Base-by-base conservation (phyloP, 2,113 vertebrate species). In the Spea bombifrons region DNA sequence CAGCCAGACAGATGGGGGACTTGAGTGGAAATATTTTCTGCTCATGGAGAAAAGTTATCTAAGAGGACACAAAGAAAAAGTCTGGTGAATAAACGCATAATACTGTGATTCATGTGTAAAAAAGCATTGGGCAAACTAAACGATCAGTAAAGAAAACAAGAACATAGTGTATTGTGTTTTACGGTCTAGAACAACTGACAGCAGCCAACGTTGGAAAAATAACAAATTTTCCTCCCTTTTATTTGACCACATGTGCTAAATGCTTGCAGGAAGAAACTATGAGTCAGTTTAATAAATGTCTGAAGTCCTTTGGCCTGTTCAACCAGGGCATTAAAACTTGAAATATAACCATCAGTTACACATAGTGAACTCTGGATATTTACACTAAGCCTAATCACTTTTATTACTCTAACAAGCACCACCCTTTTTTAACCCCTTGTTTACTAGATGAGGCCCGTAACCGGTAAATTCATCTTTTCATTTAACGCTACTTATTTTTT, bases 361-460 rank as follows among this genome's bases (percentile, higher is more conserved):
- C 12, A 43, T 5, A 9, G 8, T 80, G 77, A 80, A 66, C 77
- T 80, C 73, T 80, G 63, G 71, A 67, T 80, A 65, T 73, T 80
- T 66, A 80, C 71, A 47, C 4, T 5, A 69, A 50, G 13, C 0
- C 10, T 7, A 44, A 64, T 78, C 68, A 53, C 57, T 78, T 65
- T 71, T 53, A 78, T 66, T 43, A 46, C 57, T 71, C 59, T 17
- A 45, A 16, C 8, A 50, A n/a, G 76, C 43, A 67, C 75, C 8
- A 16, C 66, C 75, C 66, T 77, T 7, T 59, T 15, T 76, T 76
- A 59, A 76, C 75, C 7, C 44, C 17, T 55, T 57, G 7, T 9
- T 10, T 55, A 7, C 49, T 64, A 67, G 74, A 30, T 30, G 30
- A 30, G 30, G 30, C 30, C 30, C 30, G 30, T 30, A 2, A 30